These are phyloP conservation scores for Arrhamphus sclerolepis DNA, from an alignment of 2,797 vertebrate genomes.

Conservation along the genomic window DNA sequence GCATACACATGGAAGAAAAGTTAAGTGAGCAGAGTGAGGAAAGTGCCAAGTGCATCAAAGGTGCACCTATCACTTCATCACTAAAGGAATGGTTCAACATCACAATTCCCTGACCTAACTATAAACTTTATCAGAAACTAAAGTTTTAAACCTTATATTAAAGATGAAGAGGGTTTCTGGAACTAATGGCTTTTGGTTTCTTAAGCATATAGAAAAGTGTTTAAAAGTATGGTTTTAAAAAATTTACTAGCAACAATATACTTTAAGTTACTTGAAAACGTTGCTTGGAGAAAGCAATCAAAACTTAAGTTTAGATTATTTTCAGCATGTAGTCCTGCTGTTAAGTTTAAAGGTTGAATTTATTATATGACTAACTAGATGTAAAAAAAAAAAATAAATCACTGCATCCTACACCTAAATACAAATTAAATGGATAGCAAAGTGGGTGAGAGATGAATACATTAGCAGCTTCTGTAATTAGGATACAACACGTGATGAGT, in stretches of 20 bases:
- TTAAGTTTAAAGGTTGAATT: not conserved
- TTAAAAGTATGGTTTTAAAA: not conserved
- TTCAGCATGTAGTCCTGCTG: not conserved
- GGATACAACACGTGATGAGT: slow-evolving; percentile 17
- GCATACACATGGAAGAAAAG: too few relatives aligned
- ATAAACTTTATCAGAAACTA: too few relatives aligned
- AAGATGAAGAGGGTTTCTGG: too few relatives aligned
- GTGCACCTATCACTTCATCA: too few relatives aligned
- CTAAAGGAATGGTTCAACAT: too few relatives aligned
- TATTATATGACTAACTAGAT: not conserved
- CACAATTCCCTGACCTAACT: too few relatives aligned
- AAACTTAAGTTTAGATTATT: slow-evolving; percentile 5
- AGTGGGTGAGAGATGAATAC: slow-evolving; percentile 26
- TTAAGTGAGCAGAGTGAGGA: too few relatives aligned
- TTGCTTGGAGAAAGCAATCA: not conserved
- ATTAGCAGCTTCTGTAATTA: slow-evolving; percentile 36
- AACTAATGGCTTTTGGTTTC: not conserved
- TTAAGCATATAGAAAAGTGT: not conserved
- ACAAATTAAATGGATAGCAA: slow-evolving; percentile 10
- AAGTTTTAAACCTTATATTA: too few relatives aligned
- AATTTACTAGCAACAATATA: too few relatives aligned
- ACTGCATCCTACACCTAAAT: not conserved
- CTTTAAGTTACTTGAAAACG: not conserved
- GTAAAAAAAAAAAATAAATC: not conserved
- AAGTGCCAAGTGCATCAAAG: too few relatives aligned